Conservation (phyloP, 2,888 invertebrate genomes). For the Physocephala rufipes region DNA sequence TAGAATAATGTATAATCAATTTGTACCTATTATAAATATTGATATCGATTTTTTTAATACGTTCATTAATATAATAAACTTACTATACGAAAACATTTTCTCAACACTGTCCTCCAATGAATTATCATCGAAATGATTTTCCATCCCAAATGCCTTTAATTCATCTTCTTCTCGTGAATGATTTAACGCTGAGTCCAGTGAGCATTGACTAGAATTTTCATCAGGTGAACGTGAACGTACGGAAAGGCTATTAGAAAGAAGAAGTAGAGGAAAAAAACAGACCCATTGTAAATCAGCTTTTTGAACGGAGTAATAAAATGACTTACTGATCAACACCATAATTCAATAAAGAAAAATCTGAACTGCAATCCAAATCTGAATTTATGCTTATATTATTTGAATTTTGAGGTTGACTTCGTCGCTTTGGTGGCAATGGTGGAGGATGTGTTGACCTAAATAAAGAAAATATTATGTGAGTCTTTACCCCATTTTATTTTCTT, state of each 20-base stretch:
- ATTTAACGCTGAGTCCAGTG: constrained; percentile 87
- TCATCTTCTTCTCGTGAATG: constrained; percentile 86
- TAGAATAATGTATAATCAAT: background rate
- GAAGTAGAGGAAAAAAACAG: background rate
- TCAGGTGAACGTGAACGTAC: constrained; percentile 79
- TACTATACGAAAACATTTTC: constrained; percentile 57
- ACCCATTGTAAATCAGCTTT: background rate
- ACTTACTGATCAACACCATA: constrained; percentile 72
- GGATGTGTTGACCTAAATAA: constrained; percentile 68
- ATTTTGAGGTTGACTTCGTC: constrained; percentile 67
- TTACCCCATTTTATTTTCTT: no score
- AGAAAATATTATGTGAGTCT: background rate
- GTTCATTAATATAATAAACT: constrained; percentile 45
- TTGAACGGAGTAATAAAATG: background rate
- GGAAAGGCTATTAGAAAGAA: constrained; percentile 67
- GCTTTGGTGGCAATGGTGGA: constrained; percentile 83
- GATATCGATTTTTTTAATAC: background rate
- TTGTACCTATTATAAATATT: background rate
- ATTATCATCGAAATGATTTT: constrained; percentile 58
- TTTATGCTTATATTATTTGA: constrained; percentile 59
- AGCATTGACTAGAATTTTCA: constrained; percentile 77
- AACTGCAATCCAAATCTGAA: constrained; percentile 60
- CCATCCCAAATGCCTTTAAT: constrained; percentile 71
- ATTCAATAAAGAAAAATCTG: constrained; percentile 71
- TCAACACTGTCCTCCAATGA: constrained; percentile 58